Base-by-base conservation (phyloP, 1,140 invertebrate species). In the Hyles vespertilio region DNA sequence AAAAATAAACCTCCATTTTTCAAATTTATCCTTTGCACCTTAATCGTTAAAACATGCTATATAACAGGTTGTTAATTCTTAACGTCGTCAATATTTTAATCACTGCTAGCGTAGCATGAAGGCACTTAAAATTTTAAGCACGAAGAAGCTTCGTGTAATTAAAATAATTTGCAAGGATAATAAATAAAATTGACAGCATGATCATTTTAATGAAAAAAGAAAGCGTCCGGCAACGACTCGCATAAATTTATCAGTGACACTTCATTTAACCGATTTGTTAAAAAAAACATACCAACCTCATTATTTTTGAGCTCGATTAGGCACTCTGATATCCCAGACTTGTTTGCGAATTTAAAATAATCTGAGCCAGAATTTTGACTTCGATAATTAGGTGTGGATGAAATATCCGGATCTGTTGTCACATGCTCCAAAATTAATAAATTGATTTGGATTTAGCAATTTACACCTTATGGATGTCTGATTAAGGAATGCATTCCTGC, bases 241-340 rank as follows among this genome's bases (percentile, higher is more conserved):
- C 3, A n/a, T 51, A 34, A 51, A 51, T 51, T 51, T 54, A 44
- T 54, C 22, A 54, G 43, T 5, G 11, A 33, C 40, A 54, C 52
- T 34, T 54, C 11, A 54, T n/a, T 45, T 54, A 9, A 43, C 52
- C 7, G 12, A 54, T 49, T 49, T 61, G 36, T 47, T 12, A 61
- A 61, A 56, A 59, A 44, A 59, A 44, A 58, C 12, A 44, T 53
- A 62, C 48, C 46, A 46, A 11, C 51, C 61, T 63, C 56, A 64
- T 64, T 64, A 59, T 64, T 56, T 64, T 64, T 50, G 32, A 54
- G 52, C 48, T 56, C 32, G 48, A 59, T 64, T 64, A 64, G 50
- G 11, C 33, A 49, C 51, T 48, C 33, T n/a, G 49, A 51, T 55
- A 36, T 9, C 54, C 34, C 10, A 32, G 51, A n/a, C 51, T 53